Base-by-base conservation (phyloP, 2,888 invertebrate genomes). In the Cephonodes hylas region DNA sequence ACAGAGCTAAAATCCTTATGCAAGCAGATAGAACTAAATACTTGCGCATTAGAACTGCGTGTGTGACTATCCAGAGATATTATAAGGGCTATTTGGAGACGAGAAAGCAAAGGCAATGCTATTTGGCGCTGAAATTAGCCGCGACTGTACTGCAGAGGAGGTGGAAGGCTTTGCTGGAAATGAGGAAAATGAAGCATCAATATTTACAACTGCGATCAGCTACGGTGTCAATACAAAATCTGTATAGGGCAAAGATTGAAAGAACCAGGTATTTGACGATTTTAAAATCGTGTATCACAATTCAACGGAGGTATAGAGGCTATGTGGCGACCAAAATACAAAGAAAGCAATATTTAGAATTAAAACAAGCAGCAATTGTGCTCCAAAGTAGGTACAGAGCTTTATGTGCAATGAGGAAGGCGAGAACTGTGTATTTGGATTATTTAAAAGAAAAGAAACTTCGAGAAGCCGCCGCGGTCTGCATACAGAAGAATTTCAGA, bases 331-430 rank as follows among this genome's bases (percentile, higher is more conserved):
- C 27, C 18, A 53, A 31, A 15, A 31, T 31, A 31, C 75, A 81
- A 53, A 81, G 84, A 66, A 81, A 75, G 45, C 72, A 76, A 13
- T 93, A 83, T 66, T 31, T 83, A 5, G 71, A 64, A 58, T 60
- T 88, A 34, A 73, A 76, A 34, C 67, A 71, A 0, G 82, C 88
- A 2, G 80, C 77, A 18, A 44, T 82, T 2, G 74, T 72, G 3
- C 75, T 93, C 60, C 93, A 93, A 74, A 76, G 71, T 15, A 78
- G 84, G 27, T 93, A 86, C 73, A 87, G 85, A 76, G 85, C 88
- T 13, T 74, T 74, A 42, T 68, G 82, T 20, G 67, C 81, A 1
- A 86, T 89, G 84, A 80, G 81, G 64, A 72, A 71, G 64, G 79
- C 87, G 42, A 84, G 86, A 31, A 8, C 27, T 18, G 18, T 53